Evolutionary conservation across 2,888 invertebrate species (phyloP), one percentile per base, ranked within the genome.

Genomic region (Pseudeuparius sepicola): DNA sequence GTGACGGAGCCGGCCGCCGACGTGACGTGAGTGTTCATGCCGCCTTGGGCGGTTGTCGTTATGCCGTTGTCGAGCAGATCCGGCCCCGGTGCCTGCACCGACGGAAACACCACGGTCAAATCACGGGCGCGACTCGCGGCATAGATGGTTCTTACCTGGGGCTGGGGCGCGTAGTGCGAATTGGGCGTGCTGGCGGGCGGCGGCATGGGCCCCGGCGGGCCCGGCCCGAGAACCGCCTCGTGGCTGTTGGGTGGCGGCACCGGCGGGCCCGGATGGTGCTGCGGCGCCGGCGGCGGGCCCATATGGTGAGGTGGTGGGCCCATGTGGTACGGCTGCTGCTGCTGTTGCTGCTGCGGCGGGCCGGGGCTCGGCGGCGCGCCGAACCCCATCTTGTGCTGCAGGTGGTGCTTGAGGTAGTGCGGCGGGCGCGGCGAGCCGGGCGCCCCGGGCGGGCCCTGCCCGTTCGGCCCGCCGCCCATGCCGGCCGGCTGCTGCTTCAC

Each of bases 361-460:
- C 70, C 70, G 39, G 72, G 70, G 57, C 70, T 72, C 38, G 73
- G 70, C 34, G 73, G 73, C 60, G 73, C 71, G 20, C 66, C 69
- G 53, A 72, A 74, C 41, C 71, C 71, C 61, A 78, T 74, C 65
- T 79, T 79, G 60, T 79, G 77, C 66, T 78, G 71, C 40, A 73
- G 63, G 61, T 78, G 78, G 58, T 77, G 76, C 56, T 78, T 78
- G 59, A 78, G 67, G 67, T 78, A 77, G 61, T 73, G 72, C 34
- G 73, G 64, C 41, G 71, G 73, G 46, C 73, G 60, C 16, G 70
- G 67, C 28, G 69, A 68, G 27, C 67, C 67, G 24, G 68, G 61
- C 49, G 56, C 52, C 42, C 53, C 6, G 10, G 10, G 25, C 6
- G 6, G 25, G 9, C n/a, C 7, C 17, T n/a, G 7, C 10, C 6